These are phyloP conservation scores for Drosophila sp. DNA, from an alignment of 1,140 invertebrate genomes.

Conservation along the genomic window DNA sequence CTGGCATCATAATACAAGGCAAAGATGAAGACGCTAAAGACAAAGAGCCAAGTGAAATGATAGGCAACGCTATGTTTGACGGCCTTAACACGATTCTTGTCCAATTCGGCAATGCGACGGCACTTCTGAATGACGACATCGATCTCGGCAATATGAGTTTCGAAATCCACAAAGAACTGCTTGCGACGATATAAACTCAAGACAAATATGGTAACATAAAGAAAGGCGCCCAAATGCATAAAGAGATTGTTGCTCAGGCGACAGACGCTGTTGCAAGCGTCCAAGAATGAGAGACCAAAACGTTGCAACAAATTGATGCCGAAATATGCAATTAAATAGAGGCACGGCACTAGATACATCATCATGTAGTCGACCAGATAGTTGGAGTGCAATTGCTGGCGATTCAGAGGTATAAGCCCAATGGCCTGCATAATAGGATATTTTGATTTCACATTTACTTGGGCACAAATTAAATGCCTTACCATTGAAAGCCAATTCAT, in stretches of 20 bases:
- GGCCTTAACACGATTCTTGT: constrained; percentile 46
- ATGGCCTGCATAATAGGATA: constrained; percentile 49
- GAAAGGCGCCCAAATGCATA: constrained; percentile 70
- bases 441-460: neutral
- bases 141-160: constrained; percentile 63
- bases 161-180: constrained; percentile 71
- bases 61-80: constrained; percentile 65
- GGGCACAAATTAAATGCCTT: neutral
- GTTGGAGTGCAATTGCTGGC: constrained; percentile 45
- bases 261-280: constrained; percentile 70
- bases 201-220: constrained; percentile 65
- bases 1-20: constrained; percentile 66
- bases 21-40: constrained; percentile 60
- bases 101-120: constrained; percentile 57
- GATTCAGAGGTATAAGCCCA: constrained; percentile 74
- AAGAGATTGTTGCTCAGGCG: constrained; percentile 65
- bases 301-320: constrained; percentile 46
- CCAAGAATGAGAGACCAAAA: constrained; percentile 41
- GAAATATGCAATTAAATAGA: constrained; percentile 70
- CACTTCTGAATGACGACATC: constrained; percentile 65
- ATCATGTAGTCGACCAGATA: constrained; percentile 65
- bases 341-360: constrained; percentile 66
- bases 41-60: constrained; percentile 72
- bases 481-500: constrained; percentile 76
- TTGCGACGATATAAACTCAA: constrained; percentile 74